Evolutionary conservation across 2,113 vertebrate species (phyloP).

Genomic region (Clarias batrachus): DNA sequence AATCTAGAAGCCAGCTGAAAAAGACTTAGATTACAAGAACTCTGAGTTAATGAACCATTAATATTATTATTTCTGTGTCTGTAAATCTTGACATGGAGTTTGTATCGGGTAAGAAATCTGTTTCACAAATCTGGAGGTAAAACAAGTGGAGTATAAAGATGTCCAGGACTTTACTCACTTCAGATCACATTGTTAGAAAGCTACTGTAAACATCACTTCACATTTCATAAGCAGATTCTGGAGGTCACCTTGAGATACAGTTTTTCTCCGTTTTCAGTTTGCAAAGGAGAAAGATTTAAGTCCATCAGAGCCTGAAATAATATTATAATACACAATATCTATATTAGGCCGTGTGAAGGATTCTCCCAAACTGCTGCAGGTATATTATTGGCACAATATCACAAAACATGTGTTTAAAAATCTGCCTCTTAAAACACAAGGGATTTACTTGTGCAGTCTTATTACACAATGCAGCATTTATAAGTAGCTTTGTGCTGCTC

Average conservation of each 20-base stretch:
- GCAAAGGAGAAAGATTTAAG: not conserved
- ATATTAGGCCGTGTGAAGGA: not conserved
- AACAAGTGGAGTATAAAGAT: not conserved
- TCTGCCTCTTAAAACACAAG: not conserved
- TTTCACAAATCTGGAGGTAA: not conserved
- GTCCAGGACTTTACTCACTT: not conserved
- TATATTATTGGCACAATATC: not conserved
- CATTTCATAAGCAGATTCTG: not conserved
- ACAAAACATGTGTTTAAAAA: not conserved
- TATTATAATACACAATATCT: not conserved
- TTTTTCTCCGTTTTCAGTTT: too few relatives aligned
- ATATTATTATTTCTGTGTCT: not conserved
- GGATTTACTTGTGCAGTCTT: not conserved
- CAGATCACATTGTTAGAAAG: not conserved
- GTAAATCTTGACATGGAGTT: not conserved
- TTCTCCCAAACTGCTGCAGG: not conserved
- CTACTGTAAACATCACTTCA: not conserved
- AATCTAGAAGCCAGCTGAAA: not conserved
- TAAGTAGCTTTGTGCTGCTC: not conserved
- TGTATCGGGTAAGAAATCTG: not conserved
- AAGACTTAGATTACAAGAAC: not conserved
- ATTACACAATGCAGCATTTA: not conserved
- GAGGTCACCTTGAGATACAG: not conserved
- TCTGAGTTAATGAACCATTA: not conserved
- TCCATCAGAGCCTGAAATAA: not conserved